phyloP scores from a whole-genome alignment of 2,113 vertebrate species.

The Atrichornis clamosus region DNA sequence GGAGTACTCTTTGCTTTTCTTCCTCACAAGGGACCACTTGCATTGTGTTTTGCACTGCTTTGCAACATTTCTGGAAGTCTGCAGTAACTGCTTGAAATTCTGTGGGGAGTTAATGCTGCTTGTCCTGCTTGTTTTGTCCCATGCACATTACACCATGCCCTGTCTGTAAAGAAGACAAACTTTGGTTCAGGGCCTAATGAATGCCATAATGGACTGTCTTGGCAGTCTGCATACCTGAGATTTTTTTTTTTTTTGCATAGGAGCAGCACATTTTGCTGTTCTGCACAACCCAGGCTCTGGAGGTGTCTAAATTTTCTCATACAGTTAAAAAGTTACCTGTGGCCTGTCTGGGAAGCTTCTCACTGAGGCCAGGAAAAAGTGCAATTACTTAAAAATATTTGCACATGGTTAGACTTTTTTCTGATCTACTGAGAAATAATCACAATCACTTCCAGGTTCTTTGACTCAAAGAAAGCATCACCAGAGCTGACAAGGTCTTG shows the following conservation, averaged over 20 bases:
- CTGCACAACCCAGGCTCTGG: neutral
- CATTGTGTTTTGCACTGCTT: neutral
- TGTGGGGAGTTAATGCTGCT: neutral
- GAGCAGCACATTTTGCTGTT: neutral
- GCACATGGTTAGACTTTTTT: neutral
- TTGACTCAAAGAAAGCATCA: neutral
- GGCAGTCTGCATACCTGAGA: neutral
- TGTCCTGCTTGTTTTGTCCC: neutral
- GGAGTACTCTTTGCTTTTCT: neutral
- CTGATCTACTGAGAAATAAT: conserved; percentile 16
- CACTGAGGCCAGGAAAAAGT: neutral
- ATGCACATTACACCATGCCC: neutral
- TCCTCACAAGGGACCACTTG: neutral
- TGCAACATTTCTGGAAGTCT: neutral
- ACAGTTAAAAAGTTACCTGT: neutral
- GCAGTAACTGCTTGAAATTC: neutral
- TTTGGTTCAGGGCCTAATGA: neutral
- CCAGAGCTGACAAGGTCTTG: neutral
- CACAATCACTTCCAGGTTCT: conserved; percentile 6
- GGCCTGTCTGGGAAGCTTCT: neutral
- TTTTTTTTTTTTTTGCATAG: neutral
- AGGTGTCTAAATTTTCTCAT: neutral
- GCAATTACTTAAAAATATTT: neutral
- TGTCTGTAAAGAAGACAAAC: neutral
- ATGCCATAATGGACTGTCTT: neutral